These are phyloP conservation scores for Gallinago paraguaiae DNA, from an alignment of 2,113 vertebrate genomes.

Conservation along the genomic window DNA sequence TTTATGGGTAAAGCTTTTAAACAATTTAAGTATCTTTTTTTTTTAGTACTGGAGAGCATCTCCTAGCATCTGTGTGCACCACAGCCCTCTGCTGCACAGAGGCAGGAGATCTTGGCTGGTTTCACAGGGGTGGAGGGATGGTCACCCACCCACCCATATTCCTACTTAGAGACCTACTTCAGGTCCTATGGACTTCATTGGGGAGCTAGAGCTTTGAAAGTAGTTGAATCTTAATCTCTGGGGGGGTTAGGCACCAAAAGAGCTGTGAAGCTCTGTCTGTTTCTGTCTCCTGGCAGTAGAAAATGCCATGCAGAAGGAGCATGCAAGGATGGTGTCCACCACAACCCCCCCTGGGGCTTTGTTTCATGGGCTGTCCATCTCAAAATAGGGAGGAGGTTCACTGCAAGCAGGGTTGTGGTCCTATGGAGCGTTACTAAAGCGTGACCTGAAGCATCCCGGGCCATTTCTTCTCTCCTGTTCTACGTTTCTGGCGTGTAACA, in stretches of 20 bases:
- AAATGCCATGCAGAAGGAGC: background rate
- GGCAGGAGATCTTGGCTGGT: background rate
- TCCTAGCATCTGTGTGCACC: background rate
- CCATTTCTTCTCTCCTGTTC: background rate
- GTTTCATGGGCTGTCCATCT: background rate
- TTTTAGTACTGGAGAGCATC: background rate
- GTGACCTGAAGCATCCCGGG: background rate
- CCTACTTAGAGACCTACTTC: background rate
- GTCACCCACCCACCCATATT: background rate
- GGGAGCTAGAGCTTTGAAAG: background rate
- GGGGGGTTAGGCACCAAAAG: background rate
- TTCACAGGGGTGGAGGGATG: background rate
- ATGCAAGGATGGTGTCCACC: background rate
- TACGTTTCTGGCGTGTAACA: background rate
- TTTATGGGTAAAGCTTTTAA: background rate
- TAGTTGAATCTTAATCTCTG: background rate
- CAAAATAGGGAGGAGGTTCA: background rate
- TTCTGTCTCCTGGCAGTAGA: background rate
- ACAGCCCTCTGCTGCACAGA: constrained; percentile 5
- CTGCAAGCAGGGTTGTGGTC: background rate
- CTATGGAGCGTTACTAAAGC: background rate
- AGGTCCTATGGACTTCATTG: background rate
- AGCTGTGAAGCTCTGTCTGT: background rate
- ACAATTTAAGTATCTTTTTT: background rate
- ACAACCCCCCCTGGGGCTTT: background rate